Evolutionary conservation across 1,140 invertebrate genomes (phyloP).

Genomic region (Dermatophagoides farinae): DNA sequence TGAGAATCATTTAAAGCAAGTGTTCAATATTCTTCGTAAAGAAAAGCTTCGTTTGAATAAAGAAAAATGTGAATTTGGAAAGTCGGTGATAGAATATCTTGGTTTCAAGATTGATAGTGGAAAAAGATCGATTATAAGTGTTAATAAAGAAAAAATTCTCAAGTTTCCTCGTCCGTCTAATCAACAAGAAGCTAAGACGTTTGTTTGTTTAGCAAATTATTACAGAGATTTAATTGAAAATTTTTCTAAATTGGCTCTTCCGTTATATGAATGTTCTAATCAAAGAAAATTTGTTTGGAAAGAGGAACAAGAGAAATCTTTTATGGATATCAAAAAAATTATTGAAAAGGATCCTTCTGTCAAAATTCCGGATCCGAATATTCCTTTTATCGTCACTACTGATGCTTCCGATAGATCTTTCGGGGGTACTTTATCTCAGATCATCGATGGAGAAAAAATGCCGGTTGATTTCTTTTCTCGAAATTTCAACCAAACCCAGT

Average conservation of each 20-base stretch:
- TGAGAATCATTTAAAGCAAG: slow-evolving; percentile 15
- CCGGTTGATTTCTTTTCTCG: slow-evolving; percentile 18
- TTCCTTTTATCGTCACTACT: slow-evolving; percentile 25
- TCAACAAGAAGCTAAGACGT: neutral
- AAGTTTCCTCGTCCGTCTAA: neutral
- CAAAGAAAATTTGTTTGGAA: neutral
- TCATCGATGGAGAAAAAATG: slow-evolving; percentile 19
- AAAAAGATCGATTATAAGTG: neutral
- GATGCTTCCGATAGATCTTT: slow-evolving; percentile 27
- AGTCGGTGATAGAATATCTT: neutral
- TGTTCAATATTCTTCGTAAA: slow-evolving; percentile 18
- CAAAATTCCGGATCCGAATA: slow-evolving; percentile 21
- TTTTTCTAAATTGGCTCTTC: slow-evolving; percentile 1
- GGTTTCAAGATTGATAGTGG: neutral
- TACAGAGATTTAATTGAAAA: slow-evolving; percentile 8
- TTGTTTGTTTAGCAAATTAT: slow-evolving; percentile 10
- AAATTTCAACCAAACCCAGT: slow-evolving; percentile 16
- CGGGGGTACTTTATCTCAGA: slow-evolving; percentile 27
- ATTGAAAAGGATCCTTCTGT: slow-evolving; percentile 21
- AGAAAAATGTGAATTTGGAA: slow-evolving; percentile 6
- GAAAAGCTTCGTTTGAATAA: slow-evolving; percentile 4
- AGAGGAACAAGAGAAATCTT: neutral
- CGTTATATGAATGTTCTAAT: neutral
- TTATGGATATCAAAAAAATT: slow-evolving; percentile 19
- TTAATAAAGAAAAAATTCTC: neutral